Evolutionary conservation across 2,888 invertebrate species (phyloP), one percentile per base, ranked within the genome.

Genomic region (Peribatodes rhomboidaria): DNA sequence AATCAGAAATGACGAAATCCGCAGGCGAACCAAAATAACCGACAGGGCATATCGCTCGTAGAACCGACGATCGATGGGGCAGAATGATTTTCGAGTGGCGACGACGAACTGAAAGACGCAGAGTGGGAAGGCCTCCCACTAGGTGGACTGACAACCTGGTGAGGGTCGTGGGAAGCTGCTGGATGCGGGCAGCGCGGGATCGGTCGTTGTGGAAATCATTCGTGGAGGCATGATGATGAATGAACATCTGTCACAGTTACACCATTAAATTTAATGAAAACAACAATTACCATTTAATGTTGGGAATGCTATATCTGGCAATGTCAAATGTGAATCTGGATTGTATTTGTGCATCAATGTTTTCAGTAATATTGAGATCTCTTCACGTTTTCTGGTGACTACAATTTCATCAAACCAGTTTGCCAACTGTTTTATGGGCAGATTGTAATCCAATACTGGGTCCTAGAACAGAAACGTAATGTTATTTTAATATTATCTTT

Each of bases 331-430:
- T 65, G 94, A 94, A 72, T 96, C 95, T 67, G 95, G 95, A 79
- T 96, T 96, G 69, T 95, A 95, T 82, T 96, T 95, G 70, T 95
- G 93, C 95, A 98, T 97, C 20, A 98, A 89, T 41, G 91, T 86
- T 79, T 96, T 95, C 55, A 99, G 94, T 66, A 98, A 91, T 69
- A 95, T 94, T 35, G 97, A 96, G 71, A 99, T 96, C 73, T 98
- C 97, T 86, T 97, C 97, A 61, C 99, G 94, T 90, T 99, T 99
- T 61, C 96, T 94, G 1, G 96, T 96, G 0, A 98, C 97, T 3
- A 95, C 93, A 65, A 97, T 96, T 80, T 97, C 96, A 69, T 97
- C 96, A 85, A 99, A 99, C 99, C 98, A 99, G 80, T 95, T 95
- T 58, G 95, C 94, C 67, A 98, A 89, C 68, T 96, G 95, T 84